Base-by-base conservation (phyloP, 2,888 invertebrate genomes). In the Cataglyphis rosenhaueri region DNA sequence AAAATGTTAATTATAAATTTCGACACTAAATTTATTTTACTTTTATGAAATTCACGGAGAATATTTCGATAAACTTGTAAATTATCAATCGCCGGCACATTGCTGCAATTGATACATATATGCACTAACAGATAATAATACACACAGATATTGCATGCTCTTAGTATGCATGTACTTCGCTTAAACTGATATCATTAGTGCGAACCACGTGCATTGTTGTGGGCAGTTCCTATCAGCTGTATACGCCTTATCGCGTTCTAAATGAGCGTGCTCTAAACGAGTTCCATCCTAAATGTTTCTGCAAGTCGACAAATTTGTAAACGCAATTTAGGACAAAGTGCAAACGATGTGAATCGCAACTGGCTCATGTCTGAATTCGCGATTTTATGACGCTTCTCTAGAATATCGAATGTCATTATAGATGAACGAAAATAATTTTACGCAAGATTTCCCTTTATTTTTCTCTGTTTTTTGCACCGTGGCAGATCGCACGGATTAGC, bases 121-220 rank as follows among this genome's bases (percentile, higher is more conserved):
- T 25, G 18, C 18, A 18, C 3, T 12, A n/a, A 59, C 15, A 55
- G 8, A 55, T 55, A 35, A 71, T 55, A 10, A 32, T 21, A 59
- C n/a, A 35, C 62, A 10, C 9, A 35, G 4, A 18, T 35, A 18
- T 29, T 25, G 9, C 21, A 29, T 25, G 25, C 38, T 55, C 0
- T 48, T 10, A 5, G 12, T 75, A 29, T 21, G 18, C 44, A 10
- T 35, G 35, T 35, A 35, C 35, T 35, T 35, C 21, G 65, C 10
- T 64, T 35, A 21, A 12, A 65, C 65, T 65, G n/a, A 52, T 38
- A 66, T n/a, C 18, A n/a, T 64, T 64, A 38, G 5, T 25, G 35
- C 55, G 3, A 74, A 35, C 18, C 44, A 59, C 32, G 21, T 25
- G 25, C 9, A 18, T 10, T 32, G 35, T 12, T 25, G 64, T 2